These are phyloP conservation scores for Chymomyza procnemis DNA, from an alignment of 2,888 invertebrate genomes.

Conservation along the genomic window DNA sequence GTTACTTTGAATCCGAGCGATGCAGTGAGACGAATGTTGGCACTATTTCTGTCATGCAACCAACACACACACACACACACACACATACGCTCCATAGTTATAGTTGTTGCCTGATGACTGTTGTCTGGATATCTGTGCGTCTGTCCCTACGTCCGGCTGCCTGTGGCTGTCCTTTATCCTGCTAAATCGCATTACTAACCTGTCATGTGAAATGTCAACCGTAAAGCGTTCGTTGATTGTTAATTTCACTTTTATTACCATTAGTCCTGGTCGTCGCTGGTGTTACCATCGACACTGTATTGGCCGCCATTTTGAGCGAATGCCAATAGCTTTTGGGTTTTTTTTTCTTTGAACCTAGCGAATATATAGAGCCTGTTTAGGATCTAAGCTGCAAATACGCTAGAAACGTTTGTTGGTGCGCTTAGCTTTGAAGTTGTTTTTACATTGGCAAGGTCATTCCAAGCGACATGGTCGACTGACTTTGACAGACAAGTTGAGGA, in stretches of 20 bases:
- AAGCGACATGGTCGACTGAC: not conserved
- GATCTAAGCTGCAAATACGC: not conserved
- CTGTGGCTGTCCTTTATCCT: slow-evolving; percentile 72
- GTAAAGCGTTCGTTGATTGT: slow-evolving; percentile 75
- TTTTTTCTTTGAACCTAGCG: slow-evolving; percentile 3
- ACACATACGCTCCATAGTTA: not conserved
- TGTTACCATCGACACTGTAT: slow-evolving; percentile 28
- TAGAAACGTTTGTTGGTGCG: not conserved
- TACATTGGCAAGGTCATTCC: slow-evolving; percentile 6
- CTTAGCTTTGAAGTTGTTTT: not conserved
- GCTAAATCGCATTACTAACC: slow-evolving; percentile 75
- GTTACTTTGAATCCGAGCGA: slow-evolving; percentile 13
- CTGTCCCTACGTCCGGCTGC: slow-evolving; percentile 36
- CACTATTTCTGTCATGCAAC: slow-evolving; percentile 23
- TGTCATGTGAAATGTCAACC: slow-evolving; percentile 76
- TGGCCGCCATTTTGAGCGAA: slow-evolving; percentile 40
- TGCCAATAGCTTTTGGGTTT: slow-evolving; percentile 46
- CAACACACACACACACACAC: not conserved
- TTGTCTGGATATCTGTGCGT: not conserved
- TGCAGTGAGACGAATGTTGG: slow-evolving; percentile 37
- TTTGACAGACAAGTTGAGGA: not conserved
- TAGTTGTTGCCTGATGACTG: not conserved
- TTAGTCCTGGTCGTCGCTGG: slow-evolving; percentile 16
- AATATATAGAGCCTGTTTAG: not conserved
- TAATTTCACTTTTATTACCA: slow-evolving; percentile 72